These are phyloP conservation scores for Ceratina australensis DNA, from an alignment of 1,140 invertebrate species.

Conservation along the genomic window DNA sequence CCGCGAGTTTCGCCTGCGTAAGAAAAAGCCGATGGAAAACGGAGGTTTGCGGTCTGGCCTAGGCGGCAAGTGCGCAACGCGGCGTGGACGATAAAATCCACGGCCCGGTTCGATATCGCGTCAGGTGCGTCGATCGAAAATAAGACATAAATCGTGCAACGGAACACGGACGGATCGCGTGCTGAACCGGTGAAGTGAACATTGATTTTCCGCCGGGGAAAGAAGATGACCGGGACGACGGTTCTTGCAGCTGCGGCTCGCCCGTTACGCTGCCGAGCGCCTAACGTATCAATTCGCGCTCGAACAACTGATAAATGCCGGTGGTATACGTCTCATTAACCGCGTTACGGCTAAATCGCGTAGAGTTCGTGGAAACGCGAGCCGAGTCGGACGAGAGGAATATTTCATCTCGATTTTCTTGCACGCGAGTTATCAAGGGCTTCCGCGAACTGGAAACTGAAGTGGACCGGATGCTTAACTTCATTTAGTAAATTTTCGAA, in stretches of 20 bases:
- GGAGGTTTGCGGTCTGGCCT: constrained; percentile 61
- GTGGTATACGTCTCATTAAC: constrained; percentile 28
- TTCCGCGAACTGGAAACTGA: neutral
- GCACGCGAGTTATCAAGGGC: constrained; percentile 1
- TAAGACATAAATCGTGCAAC: constrained; percentile 28
- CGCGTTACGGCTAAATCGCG: constrained; percentile 10
- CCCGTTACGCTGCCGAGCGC: constrained; percentile 49
- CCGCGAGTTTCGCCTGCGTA: constrained; percentile 55
- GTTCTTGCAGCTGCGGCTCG: constrained; percentile 12
- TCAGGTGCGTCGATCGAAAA: constrained; percentile 14
- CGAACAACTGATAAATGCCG: constrained; percentile 53
- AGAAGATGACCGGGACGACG: neutral
- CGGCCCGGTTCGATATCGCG: neutral
- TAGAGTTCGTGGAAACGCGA: constrained; percentile 18
- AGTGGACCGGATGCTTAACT: no score
- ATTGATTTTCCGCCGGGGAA: constrained; percentile 35
- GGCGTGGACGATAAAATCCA: constrained; percentile 28
- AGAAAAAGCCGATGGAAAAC: constrained; percentile 65
- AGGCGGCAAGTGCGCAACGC: constrained; percentile 22
- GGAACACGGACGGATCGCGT: constrained; percentile 1
- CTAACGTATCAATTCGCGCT: constrained; percentile 62
- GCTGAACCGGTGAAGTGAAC: no score
- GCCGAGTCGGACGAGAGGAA: neutral
- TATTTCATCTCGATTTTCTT: constrained; percentile 20
- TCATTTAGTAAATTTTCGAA: neutral